Evolutionary conservation across 2,113 vertebrate genomes (phyloP).

Genomic region (Vidua chalybeata): DNA sequence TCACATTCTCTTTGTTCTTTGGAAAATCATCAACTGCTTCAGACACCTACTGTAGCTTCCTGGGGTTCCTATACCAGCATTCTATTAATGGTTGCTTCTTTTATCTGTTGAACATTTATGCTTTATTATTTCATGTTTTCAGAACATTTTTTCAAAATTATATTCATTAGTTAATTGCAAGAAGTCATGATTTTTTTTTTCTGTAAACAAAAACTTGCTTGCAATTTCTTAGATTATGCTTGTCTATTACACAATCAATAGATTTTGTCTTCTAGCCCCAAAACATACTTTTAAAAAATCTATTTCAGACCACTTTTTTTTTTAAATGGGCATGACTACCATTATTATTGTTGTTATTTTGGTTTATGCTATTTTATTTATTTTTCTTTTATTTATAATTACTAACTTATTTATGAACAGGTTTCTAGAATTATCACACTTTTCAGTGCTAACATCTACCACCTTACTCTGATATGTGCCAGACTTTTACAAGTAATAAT

Average conservation of each 20-base stretch:
- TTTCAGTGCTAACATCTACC: not conserved
- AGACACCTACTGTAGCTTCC: slow-evolving; percentile 44
- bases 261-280: not conserved
- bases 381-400: not conserved
- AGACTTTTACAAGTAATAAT: not conserved
- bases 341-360: not conserved
- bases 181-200: not conserved
- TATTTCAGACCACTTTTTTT: not conserved
- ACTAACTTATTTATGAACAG: not conserved
- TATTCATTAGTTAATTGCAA: not conserved
- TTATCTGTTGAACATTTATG: not conserved
- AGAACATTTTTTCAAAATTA: not conserved
- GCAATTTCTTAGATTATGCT: not conserved
- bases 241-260: not conserved
- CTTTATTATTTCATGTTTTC: not conserved
- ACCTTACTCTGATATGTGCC: not conserved
- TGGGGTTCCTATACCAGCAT: not conserved
- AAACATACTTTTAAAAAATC: not conserved
- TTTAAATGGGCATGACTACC: not conserved
- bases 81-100: not conserved
- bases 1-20: slow-evolving; percentile 64
- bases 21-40: slow-evolving; percentile 46
- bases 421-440: not conserved
- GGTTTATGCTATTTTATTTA: not conserved
- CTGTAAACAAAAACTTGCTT: not conserved